Conservation (phyloP, 1,140 invertebrate genomes). For the Babylonia areolata region DNA sequence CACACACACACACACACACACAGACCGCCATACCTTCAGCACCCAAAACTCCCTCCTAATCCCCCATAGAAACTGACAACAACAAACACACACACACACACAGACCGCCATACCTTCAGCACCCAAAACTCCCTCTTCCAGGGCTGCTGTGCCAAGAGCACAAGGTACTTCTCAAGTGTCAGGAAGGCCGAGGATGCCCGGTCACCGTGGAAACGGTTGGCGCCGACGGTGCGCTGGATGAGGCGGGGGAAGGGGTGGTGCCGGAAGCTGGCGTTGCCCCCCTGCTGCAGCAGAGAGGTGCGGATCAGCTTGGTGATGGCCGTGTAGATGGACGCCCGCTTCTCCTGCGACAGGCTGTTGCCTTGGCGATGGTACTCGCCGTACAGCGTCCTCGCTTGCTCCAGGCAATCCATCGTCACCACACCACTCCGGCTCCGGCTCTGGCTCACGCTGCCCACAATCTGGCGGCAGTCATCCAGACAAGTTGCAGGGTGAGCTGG, state of each 20-base stretch:
- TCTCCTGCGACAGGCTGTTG: background rate
- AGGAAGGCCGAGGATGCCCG: constrained; percentile 50
- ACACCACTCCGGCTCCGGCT: too few species aligned
- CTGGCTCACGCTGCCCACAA: too few species aligned
- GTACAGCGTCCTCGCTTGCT: constrained; percentile 22
- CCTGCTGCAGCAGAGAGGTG: constrained; percentile 24
- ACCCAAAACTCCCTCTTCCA: constrained; percentile 59
- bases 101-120: constrained; percentile 49
- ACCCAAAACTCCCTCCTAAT: constrained; percentile 53
- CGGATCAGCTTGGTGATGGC: constrained; percentile 25
- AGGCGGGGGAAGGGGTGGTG: constrained; percentile 37
- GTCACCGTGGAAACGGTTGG: constrained; percentile 35
- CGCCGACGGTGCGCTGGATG: constrained; percentile 41
- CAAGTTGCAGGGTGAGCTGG: too few species aligned
- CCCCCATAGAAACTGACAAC: background rate
- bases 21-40: too few species aligned
- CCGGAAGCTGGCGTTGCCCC: constrained; percentile 39
- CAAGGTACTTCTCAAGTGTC: constrained; percentile 56
- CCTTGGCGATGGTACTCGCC: background rate
- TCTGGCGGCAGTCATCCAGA: too few species aligned
- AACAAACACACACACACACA: background rate
- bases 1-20: too few species aligned
- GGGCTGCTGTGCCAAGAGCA: constrained; percentile 51
- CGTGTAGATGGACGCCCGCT: background rate
- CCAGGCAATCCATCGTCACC: constrained; percentile 4